Conservation (phyloP, 2,888 invertebrate genomes). For the Doris montereyensis region DNA sequence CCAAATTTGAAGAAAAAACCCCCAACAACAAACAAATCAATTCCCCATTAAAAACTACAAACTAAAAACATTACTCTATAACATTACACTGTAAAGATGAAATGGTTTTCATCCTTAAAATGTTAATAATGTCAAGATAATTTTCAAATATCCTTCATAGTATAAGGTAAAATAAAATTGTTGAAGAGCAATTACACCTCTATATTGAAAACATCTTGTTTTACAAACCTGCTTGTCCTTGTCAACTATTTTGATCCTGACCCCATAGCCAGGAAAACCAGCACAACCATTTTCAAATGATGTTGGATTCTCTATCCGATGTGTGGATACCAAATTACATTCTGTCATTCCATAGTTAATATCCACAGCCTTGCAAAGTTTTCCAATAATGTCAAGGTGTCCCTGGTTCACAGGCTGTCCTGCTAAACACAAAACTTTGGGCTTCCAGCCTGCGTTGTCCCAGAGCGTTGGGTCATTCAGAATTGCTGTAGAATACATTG, state of each 20-base stretch:
- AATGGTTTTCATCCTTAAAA: too few species aligned
- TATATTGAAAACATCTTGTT: too few species aligned
- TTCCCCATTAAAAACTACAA: too few species aligned
- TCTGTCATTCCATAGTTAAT: slow-evolving; percentile 45
- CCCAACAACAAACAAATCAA: too few species aligned
- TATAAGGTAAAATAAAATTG: too few species aligned
- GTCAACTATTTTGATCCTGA: slow-evolving; percentile 41
- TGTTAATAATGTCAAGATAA: too few species aligned
- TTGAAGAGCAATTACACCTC: too few species aligned
- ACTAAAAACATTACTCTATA: too few species aligned
- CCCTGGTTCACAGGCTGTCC: slow-evolving; percentile 41
- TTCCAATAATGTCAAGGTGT: slow-evolving; percentile 24
- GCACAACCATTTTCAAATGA: slow-evolving; percentile 37
- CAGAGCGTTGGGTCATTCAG: slow-evolving; percentile 31
- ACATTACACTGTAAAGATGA: too few species aligned
- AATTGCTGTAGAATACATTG: slow-evolving; percentile 37
- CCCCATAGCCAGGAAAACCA: slow-evolving; percentile 39
- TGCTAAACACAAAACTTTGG: slow-evolving; percentile 36
- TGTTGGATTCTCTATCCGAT: slow-evolving; percentile 29
- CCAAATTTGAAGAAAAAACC: too few species aligned
- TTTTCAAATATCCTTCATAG: too few species aligned
- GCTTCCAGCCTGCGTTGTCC: slow-evolving; percentile 29
- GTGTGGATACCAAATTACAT: slow-evolving; percentile 41
- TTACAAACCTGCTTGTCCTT: slow-evolving; percentile 22
- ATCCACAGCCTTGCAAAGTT: slow-evolving; percentile 39